These are phyloP conservation scores for Syrmaticus mikado DNA, from an alignment of 2,113 vertebrate genomes.

Conservation along the genomic window DNA sequence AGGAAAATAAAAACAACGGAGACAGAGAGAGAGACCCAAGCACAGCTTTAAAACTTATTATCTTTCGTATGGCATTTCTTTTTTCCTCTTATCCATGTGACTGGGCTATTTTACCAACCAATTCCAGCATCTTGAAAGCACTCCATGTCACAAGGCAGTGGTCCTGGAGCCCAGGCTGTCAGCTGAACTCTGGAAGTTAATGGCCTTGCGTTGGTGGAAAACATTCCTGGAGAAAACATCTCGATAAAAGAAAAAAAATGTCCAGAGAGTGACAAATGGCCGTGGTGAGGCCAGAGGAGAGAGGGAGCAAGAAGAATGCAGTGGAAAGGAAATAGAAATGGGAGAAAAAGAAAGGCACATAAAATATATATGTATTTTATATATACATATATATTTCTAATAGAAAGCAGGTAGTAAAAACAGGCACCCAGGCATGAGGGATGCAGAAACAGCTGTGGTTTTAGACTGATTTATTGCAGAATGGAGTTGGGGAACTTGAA, in stretches of 20 bases:
- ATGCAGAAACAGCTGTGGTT: slow-evolving; percentile 2
- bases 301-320: slow-evolving; percentile 9
- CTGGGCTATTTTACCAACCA: slow-evolving; percentile 17
- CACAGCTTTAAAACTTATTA: slow-evolving; percentile 47
- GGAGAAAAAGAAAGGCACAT: not conserved
- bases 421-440: not conserved
- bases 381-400: not conserved
- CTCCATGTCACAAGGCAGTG: slow-evolving; percentile 26
- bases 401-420: not conserved
- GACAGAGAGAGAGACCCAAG: not conserved
- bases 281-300: not conserved
- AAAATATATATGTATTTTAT: not conserved
- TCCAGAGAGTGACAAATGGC: slow-evolving; percentile 52
- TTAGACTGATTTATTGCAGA: not conserved
- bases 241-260: slow-evolving; percentile 37
- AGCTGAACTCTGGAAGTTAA: slow-evolving; percentile 50
- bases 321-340: slow-evolving; percentile 30
- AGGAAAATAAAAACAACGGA: not conserved
- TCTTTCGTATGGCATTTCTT: slow-evolving; percentile 28
- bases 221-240: slow-evolving; percentile 31
- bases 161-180: slow-evolving; percentile 44
- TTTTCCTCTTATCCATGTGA: slow-evolving; percentile 21
- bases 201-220: slow-evolving; percentile 28
- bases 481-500: not conserved
- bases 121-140: not conserved